Conservation (phyloP, 2,797 vertebrate genomes). For the Sebastes vulpes region DNA sequence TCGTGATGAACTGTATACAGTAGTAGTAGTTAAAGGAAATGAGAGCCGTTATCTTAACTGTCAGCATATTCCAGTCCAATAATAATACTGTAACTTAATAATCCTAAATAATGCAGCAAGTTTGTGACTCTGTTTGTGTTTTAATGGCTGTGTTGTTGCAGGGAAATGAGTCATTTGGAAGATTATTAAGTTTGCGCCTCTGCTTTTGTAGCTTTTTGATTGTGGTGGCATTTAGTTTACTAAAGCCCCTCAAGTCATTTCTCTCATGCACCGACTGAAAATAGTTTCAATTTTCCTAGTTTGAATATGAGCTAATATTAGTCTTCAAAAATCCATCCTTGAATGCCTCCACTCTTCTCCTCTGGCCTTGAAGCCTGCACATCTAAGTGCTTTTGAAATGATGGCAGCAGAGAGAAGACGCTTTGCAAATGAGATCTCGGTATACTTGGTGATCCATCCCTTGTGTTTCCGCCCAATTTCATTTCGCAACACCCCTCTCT, state of each 20-base stretch:
- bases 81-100: conserved; percentile 11
- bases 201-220: conserved; percentile 36
- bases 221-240: conserved; percentile 51
- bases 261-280: conserved; percentile 43
- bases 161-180: conserved; percentile 26
- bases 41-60: conserved; percentile 3
- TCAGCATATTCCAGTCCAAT: not conserved
- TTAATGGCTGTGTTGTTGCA: conserved; percentile 15
- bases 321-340: conserved; percentile 64
- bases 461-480: conserved; percentile 56
- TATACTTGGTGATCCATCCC: conserved; percentile 57
- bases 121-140: conserved; percentile 18
- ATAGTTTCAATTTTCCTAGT: conserved; percentile 58
- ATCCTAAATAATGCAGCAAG: conserved; percentile 29
- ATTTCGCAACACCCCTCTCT: conserved; percentile 14
- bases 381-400: conserved; percentile 80
- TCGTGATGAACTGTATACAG: not conserved
- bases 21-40: not conserved
- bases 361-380: conserved; percentile 72
- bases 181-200: conserved; percentile 35
- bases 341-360: conserved; percentile 55
- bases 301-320: conserved; percentile 75
- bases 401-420: conserved; percentile 56
- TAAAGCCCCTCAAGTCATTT: conserved; percentile 49
- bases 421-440: conserved; percentile 76